A percentile compares a stretch with the other conserved stretches of the same genome.
Conservation (phyloP, 2,888 invertebrate genomes). For the Cantharis lateralis region DNA sequence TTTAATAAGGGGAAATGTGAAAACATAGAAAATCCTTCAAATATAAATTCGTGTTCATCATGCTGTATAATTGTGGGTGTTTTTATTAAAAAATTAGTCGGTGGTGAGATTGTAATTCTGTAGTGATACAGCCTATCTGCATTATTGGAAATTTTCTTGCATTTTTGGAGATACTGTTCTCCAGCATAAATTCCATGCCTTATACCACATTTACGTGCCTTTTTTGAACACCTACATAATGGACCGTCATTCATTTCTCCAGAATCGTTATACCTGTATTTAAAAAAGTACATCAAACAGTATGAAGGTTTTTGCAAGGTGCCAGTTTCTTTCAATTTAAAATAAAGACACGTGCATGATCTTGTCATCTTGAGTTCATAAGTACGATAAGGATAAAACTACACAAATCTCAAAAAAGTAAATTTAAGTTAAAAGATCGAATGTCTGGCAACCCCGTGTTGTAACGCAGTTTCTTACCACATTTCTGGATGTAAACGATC, state of each 20-base stretch:
- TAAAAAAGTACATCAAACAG: background rate
- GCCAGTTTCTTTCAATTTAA: background rate
- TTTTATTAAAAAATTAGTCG: slow-evolving; percentile 87
- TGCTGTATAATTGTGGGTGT: slow-evolving; percentile 92
- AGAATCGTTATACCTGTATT: slow-evolving; percentile 81
- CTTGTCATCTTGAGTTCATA: too few relatives aligned
- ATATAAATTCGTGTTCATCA: slow-evolving; percentile 93
- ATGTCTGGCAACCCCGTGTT: too few relatives aligned
- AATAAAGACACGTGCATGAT: too few relatives aligned
- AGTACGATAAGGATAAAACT: too few relatives aligned
- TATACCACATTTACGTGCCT: slow-evolving; percentile 87
- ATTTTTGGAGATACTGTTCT: slow-evolving; percentile 75
- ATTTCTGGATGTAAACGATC: slow-evolving; percentile 90
- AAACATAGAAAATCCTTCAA: slow-evolving; percentile 97
- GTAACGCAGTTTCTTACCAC: slow-evolving; percentile 63
- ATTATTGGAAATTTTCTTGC: slow-evolving; percentile 81
- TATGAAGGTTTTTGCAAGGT: background rate
- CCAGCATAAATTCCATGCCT: slow-evolving; percentile 95
- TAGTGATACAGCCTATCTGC: slow-evolving; percentile 87
- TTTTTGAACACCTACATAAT: slow-evolving; percentile 90
- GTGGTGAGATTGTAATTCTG: slow-evolving; percentile 82
- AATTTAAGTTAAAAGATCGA: too few relatives aligned
- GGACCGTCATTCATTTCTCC: slow-evolving; percentile 99
- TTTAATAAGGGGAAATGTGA: slow-evolving; percentile 89
- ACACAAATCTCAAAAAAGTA: too few relatives aligned